phyloP scores from a whole-genome alignment of 1,140 invertebrate species.

The Lepidurus arcticus region DNA sequence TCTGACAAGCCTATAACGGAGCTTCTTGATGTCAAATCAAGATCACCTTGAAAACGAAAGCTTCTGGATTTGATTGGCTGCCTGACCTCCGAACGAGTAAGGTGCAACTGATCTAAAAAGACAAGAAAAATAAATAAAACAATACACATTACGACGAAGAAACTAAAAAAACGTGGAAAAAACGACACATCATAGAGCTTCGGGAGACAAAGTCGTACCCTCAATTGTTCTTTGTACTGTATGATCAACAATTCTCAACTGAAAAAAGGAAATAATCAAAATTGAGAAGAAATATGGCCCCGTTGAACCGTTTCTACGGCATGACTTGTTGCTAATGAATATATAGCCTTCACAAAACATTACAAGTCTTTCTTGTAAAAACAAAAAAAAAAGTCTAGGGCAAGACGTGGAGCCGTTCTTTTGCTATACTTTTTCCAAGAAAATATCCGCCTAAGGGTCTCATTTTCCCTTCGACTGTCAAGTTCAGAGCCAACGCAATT shows the following conservation, averaged over 20 bases:
- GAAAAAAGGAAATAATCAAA: not conserved
- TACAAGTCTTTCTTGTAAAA: not conserved
- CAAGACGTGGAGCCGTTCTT: too few relatives aligned
- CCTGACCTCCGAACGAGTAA: not conserved
- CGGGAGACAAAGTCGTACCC: not conserved
- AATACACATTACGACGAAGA: not conserved
- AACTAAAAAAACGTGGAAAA: not conserved
- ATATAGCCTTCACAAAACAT: not conserved
- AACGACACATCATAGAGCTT: not conserved
- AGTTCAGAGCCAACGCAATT: not conserved
- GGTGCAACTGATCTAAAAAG: not conserved
- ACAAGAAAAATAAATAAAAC: not conserved
- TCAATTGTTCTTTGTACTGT: not conserved
- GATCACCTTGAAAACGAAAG: constrained; percentile 2
- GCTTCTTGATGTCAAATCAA: not conserved
- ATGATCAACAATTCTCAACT: not conserved
- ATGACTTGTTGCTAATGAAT: not conserved
- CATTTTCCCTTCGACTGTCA: not conserved
- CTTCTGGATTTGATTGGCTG: not conserved
- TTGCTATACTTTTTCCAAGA: too few relatives aligned
- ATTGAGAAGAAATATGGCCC: not conserved
- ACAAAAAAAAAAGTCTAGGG: not conserved
- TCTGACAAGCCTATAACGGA: not conserved
- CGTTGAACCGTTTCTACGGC: not conserved
- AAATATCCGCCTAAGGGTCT: too few relatives aligned